These are phyloP conservation scores for Paedocypris sp. DNA, from an alignment of 2,113 vertebrate species.

Conservation along the genomic window DNA sequence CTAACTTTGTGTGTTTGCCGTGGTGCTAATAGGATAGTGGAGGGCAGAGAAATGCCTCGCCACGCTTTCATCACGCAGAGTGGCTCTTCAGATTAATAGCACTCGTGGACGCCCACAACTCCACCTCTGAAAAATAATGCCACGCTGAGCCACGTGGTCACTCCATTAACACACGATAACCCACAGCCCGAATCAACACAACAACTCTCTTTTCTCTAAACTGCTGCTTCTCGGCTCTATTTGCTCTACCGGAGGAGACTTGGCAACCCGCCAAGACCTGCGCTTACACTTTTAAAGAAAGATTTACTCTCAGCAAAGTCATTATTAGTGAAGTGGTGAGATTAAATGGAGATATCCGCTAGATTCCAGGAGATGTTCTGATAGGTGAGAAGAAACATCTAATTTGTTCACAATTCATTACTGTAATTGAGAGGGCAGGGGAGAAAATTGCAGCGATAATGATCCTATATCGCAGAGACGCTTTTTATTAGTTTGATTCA, in stretches of 20 bases:
- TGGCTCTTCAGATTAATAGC: conserved; percentile 32
- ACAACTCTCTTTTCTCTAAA: conserved; percentile 18
- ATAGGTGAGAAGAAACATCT: conserved; percentile 30
- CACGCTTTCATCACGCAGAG: conserved; percentile 32
- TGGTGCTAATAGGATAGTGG: conserved; percentile 22
- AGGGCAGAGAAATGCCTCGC: conserved; percentile 7
- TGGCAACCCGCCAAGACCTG: conserved; percentile 23
- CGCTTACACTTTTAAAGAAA: conserved; percentile 21
- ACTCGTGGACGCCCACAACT: conserved; percentile 11
- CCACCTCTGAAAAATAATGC: neutral
- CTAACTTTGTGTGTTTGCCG: conserved; percentile 44
- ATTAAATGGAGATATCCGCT: conserved; percentile 32
- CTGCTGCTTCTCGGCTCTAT: conserved; percentile 9
- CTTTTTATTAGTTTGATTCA: conserved; percentile 37
- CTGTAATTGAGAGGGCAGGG: conserved; percentile 31
- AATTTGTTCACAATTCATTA: conserved; percentile 37
- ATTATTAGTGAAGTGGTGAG: conserved; percentile 34
- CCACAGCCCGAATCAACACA: conserved; percentile 1
- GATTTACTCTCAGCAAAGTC: conserved; percentile 33
- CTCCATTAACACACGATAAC: conserved; percentile 18
- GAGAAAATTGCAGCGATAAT: conserved; percentile 27
- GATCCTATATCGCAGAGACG: conserved; percentile 14
- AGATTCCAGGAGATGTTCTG: conserved; percentile 14
- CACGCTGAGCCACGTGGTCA: neutral
- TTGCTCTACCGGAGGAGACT: conserved; percentile 12